These are phyloP conservation scores for Lepidocolaptes lacrymiger DNA, from an alignment of 2,797 vertebrate genomes.

Conservation along the genomic window DNA sequence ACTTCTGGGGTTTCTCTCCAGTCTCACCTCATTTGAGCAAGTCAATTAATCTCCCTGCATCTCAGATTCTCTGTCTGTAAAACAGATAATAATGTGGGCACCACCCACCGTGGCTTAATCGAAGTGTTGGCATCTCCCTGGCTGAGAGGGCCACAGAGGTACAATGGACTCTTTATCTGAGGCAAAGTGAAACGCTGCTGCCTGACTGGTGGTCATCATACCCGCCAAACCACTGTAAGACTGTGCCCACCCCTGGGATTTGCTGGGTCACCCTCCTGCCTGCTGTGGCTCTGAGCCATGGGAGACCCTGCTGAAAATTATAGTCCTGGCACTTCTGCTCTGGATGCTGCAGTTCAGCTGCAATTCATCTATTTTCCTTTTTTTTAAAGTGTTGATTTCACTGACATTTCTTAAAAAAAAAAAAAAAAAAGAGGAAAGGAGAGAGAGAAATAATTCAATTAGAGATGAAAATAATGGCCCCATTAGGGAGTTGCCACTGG, in stretches of 20 bases:
- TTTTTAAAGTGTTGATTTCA: neutral
- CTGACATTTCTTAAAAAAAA: neutral
- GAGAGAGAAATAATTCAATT: neutral
- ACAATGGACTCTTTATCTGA: neutral
- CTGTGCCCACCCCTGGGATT: neutral
- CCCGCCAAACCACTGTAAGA: neutral
- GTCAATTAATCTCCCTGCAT: slow-evolving; percentile 42
- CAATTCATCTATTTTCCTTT: neutral
- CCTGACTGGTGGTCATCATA: neutral
- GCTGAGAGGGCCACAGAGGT: neutral
- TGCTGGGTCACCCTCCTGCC: neutral
- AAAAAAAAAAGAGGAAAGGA: neutral
- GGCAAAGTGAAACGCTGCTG: neutral
- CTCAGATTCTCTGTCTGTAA: slow-evolving; percentile 1
- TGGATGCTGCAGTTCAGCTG: neutral
- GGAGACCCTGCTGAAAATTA: neutral
- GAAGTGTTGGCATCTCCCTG: neutral
- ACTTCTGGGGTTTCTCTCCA: slow-evolving; percentile 7
- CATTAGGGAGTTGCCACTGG: rapidly evolving
- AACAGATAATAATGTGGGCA: neutral
- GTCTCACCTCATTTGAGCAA: slow-evolving; percentile 19
- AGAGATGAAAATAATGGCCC: neutral
- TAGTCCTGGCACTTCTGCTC: neutral
- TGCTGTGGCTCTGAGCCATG: neutral
- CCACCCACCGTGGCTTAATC: neutral